A percentile compares a stretch with the other conserved stretches of the same genome.
Conservation (phyloP, 2,113 vertebrate species). For the Eidolon helvum region DNA sequence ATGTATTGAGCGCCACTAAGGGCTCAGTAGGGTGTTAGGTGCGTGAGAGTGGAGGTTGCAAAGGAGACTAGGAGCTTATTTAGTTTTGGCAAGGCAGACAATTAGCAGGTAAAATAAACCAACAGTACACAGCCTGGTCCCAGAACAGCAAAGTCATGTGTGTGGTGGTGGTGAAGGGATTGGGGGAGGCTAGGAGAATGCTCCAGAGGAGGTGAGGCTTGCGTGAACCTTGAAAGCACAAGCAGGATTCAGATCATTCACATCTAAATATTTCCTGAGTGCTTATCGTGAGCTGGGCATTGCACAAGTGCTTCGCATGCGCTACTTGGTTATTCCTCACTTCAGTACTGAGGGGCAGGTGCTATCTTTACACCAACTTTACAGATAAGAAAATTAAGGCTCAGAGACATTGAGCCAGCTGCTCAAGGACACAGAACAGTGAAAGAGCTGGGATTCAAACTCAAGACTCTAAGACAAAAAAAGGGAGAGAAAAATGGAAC, state of each 20-base stretch:
- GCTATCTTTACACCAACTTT: background rate
- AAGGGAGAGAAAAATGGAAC: background rate
- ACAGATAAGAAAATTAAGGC: background rate
- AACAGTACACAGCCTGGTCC: background rate
- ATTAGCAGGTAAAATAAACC: constrained; percentile 1
- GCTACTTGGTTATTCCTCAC: background rate
- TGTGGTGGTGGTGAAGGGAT: too few relatives aligned
- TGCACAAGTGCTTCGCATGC: background rate
- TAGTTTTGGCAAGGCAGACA: background rate
- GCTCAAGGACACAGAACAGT: background rate
- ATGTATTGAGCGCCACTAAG: background rate
- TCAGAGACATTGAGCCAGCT: background rate
- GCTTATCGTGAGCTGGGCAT: too few relatives aligned
- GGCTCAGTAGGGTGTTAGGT: background rate
- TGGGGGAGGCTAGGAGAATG: background rate
- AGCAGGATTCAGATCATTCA: background rate
- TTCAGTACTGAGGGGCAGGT: background rate
- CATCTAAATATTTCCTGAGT: background rate
- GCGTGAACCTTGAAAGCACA: background rate
- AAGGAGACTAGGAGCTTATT: background rate
- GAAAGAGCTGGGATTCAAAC: background rate
- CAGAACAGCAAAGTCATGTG: background rate
- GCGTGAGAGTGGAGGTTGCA: background rate
- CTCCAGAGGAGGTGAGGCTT: background rate
- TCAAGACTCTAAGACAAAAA: background rate